Percentiles rank a stretch among this genome's conserved stretches.
Evolutionary conservation across 2,888 invertebrate species (phyloP).

Genomic region (Megastigmus dorsalis): DNA sequence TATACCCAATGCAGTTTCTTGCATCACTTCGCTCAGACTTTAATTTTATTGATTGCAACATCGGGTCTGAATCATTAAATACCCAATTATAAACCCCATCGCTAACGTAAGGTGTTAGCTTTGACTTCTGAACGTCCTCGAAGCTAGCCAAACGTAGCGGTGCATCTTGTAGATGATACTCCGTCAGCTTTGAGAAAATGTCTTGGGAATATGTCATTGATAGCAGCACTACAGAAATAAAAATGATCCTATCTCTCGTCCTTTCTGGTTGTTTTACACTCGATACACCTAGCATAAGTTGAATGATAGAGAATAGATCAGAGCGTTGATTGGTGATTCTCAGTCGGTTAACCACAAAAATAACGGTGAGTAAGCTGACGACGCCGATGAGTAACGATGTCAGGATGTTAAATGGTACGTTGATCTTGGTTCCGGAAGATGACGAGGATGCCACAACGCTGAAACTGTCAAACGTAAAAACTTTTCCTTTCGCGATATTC

Average conservation of each 20-base stretch:
- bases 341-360: not conserved
- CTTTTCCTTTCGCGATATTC: not conserved
- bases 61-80: not conserved
- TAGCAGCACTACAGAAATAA: constrained; percentile 4
- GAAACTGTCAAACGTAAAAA: constrained; percentile 15
- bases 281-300: not conserved
- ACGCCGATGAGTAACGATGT: not conserved
- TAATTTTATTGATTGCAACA: not conserved
- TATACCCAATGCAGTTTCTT: constrained; percentile 21
- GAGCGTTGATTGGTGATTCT: not conserved
- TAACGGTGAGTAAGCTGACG: not conserved
- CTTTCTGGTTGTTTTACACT: not conserved
- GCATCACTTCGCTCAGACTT: not conserved
- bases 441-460: not conserved
- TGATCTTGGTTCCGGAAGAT: not conserved
- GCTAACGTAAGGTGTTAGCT: not conserved
- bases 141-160: not conserved
- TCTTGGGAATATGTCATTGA: constrained; percentile 23
- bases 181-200: constrained; percentile 25
- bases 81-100: constrained; percentile 5
- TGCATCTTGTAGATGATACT: not conserved
- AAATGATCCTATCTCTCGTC: constrained; percentile 21
- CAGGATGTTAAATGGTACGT: not conserved
- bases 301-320: not conserved
- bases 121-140: not conserved